Evolutionary conservation across 2,113 vertebrate genomes (phyloP), one percentile per base, ranked within the genome.

Genomic region (Seriola rivoliana): DNA sequence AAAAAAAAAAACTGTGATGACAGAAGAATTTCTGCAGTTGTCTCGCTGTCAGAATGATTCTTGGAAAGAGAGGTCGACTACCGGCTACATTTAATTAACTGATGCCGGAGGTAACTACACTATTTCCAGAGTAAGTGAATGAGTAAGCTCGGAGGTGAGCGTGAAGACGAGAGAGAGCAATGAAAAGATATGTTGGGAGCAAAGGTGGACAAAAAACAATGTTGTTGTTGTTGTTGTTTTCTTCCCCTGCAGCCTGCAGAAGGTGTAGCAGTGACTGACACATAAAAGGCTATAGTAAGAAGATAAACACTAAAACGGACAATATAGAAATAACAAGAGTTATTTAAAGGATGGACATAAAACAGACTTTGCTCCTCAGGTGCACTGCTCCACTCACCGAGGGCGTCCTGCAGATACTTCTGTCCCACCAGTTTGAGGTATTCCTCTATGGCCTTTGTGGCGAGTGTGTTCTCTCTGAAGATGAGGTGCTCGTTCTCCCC

Each of bases 401-500:
- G 96, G 0, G 98, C 98, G 0, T 99, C 98, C 80, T 99, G 98
- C 78, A 99, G 94, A 92, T 99, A 99, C 93, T 99, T 99, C 95
- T 99, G 98, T 48, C 98, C 98, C 92, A 99, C 98, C 87, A 99
- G 95, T 93, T 99, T 99, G 91, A 99, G 97, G 95, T 99, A 99
- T 76, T 99, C 98, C 93, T 99, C 98, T 0, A 99, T 99, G 67
- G 98, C 98, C 95, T 99, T 99, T 34, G 98, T 99, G 83, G 98
- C 98, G 29, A 99, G 91, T 0, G 98, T 99, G 91, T 99, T 99
- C 94, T 99, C 98, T 85, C 98, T 96, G 95, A 99, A 99, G 93
- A 99, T 99, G 86, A 99, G 97, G 93, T 99, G 98, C 93, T 99
- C 98, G 2, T 99, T 99, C 89, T 99, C 98, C 32, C 98, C 98